These are phyloP conservation scores for Drosophila cardini DNA, from an alignment of 1,140 invertebrate species.

Conservation along the genomic window DNA sequence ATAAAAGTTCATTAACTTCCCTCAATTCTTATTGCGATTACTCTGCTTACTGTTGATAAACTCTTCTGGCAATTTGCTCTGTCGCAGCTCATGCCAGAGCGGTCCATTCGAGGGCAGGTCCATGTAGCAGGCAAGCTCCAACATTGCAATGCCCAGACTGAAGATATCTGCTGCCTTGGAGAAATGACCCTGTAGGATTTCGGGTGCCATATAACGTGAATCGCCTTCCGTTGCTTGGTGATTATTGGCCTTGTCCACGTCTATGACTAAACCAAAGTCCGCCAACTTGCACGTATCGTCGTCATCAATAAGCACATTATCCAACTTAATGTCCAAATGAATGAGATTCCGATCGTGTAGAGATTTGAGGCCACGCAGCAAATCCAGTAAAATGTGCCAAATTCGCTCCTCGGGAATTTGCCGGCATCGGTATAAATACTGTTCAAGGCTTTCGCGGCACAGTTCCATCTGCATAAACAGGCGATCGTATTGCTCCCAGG, in stretches of 20 bases:
- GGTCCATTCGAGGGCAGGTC: constrained; percentile 89
- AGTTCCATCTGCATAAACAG: constrained; percentile 91
- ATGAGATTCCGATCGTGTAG: constrained; percentile 89
- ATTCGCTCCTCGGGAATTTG: constrained; percentile 85
- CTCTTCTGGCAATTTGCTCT: constrained; percentile 84
- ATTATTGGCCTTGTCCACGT: constrained; percentile 86
- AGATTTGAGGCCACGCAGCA: constrained; percentile 87
- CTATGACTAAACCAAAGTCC: constrained; percentile 91
- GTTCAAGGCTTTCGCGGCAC: constrained; percentile 86
- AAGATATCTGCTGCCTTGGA: constrained; percentile 88
- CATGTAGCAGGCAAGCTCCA: constrained; percentile 90
- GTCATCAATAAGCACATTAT: constrained; percentile 89
- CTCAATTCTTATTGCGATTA: neutral
- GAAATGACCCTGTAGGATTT: constrained; percentile 88
- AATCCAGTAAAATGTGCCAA: constrained; percentile 80
- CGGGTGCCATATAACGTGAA: constrained; percentile 90
- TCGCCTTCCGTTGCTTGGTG: constrained; percentile 89
- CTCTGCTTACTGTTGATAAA: constrained; percentile 71
- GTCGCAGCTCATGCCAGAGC: constrained; percentile 89
- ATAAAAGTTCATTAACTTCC: neutral
- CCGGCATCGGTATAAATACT: constrained; percentile 83
- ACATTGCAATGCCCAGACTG: constrained; percentile 90
- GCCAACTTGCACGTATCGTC: constrained; percentile 89
- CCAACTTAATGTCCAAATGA: constrained; percentile 92
- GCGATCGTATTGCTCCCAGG: constrained; percentile 90